phyloP scores from a whole-genome alignment of 64 coral and sea anemone species.

The Catalaphyllia jardinei region DNA sequence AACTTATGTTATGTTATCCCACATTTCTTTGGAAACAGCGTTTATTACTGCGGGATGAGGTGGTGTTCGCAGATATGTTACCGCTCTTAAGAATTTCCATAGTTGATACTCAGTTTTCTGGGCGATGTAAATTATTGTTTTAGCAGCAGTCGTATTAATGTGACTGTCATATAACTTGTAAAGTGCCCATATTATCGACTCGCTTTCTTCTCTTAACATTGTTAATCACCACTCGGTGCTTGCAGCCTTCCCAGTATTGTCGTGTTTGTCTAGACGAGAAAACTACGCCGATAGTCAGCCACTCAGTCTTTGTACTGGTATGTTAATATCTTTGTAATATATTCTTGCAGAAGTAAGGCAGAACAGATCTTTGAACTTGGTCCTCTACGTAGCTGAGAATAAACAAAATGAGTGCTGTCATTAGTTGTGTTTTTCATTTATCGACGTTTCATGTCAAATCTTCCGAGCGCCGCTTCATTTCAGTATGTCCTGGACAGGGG shows the following conservation, averaged over 20 bases:
- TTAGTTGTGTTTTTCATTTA: not conserved
- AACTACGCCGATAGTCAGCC: not conserved
- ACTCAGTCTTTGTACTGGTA: not conserved
- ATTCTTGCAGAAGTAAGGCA: not conserved
- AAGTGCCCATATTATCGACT: not conserved
- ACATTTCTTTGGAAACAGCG: slow-evolving; percentile 12
- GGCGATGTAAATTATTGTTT: slow-evolving; percentile 16
- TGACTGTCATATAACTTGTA: not conserved
- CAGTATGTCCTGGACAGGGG: too few relatives aligned
- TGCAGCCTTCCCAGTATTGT: too few relatives aligned
- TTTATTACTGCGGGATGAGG: not conserved
- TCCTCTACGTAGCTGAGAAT: not conserved
- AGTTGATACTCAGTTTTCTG: not conserved
- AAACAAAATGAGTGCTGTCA: not conserved
- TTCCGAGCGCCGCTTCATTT: too few relatives aligned
- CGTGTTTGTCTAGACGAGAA: too few relatives aligned
- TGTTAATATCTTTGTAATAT: not conserved
- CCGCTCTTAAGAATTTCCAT: not conserved
- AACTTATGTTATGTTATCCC: not conserved
- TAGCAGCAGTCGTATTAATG: not conserved
- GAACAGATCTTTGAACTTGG: not conserved
- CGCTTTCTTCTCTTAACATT: too few relatives aligned
- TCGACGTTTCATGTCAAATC: too few relatives aligned
- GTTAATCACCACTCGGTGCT: too few relatives aligned
- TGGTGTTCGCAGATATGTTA: not conserved